Base-by-base conservation (phyloP, 2,113 vertebrate species). In the Chunga burmeisteri region DNA sequence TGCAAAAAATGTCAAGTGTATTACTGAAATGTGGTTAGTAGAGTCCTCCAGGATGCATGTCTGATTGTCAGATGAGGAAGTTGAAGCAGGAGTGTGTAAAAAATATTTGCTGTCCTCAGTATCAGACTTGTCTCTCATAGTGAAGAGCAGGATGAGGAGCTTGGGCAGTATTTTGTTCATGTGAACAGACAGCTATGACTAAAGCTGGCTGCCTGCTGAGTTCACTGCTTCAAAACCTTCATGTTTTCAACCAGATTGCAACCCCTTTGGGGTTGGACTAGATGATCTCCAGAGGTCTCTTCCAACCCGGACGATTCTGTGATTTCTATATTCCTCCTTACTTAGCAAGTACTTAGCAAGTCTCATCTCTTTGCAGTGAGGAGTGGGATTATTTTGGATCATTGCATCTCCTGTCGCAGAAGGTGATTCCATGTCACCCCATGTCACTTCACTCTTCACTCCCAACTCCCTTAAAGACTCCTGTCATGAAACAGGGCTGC, bases 51-150 rank as follows among this genome's bases (percentile, higher is more conserved):
- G 53, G 49, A 67, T 44, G 38, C 27, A 42, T 0, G 0, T 78
- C 47, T 81, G 44, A 34, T 23, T 81, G 44, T 63, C 70, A 87
- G 38, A 58, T 1, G 7, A 81, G 55, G 61, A 86, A 91, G 20
- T 0, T 71, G 58, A 86, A 94, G 83, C 55, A 55, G 72, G 14
- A 92, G 6, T 2, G 5, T 0, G 0, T 71, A 59, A 75, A 86
- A 89, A 71, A 53, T 42, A 9, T 2, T 14, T 58, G 10, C 46
- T 85, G 52, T 68, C 7, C 49, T 90, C 56, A 52, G 26, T 10
- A 23, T 16, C 9, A 29, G 62, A 30, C 14, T 73, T 58, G 15
- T 27, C 8, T 53, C 14, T 62, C 1, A 1, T 9, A 71, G 13
- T 23, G 52, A 86, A 59, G 44, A 40, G 47, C 27, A 66, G 62